phyloP scores from a whole-genome alignment of 1,140 invertebrate genomes.

The Euwallacea similis region DNA sequence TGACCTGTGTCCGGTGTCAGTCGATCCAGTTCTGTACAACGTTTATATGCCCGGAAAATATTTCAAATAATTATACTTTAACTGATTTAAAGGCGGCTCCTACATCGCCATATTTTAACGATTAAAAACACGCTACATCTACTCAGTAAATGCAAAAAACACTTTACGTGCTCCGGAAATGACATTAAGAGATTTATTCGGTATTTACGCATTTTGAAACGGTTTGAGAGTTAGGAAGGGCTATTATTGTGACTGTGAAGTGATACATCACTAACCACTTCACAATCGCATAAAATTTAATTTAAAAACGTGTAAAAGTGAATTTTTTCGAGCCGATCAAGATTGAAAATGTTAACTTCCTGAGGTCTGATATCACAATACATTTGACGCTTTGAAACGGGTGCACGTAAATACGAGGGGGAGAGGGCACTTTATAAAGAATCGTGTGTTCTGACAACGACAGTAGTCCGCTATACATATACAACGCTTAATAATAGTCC shows the following conservation, averaged over 20 bases:
- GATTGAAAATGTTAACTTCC: conserved; percentile 44
- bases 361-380: conserved; percentile 51
- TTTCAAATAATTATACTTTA: too few relatives aligned
- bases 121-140: conserved; percentile 30
- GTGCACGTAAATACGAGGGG: conserved; percentile 26
- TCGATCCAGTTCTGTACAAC: too few relatives aligned
- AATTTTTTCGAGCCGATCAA: conserved; percentile 45
- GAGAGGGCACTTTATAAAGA: background rate
- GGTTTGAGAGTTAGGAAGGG: background rate
- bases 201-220: conserved; percentile 14
- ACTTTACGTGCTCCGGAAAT: conserved; percentile 33
- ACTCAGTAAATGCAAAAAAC: conserved; percentile 30
- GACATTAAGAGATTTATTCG: conserved; percentile 16
- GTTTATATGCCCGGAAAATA: too few relatives aligned
- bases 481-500: too few relatives aligned
- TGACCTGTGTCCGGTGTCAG: too few relatives aligned
- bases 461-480: too few relatives aligned
- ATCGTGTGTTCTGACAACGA: too few relatives aligned
- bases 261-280: background rate
- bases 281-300: background rate
- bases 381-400: conserved; percentile 29
- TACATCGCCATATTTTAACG: conserved; percentile 3
- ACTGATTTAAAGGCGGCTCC: too few relatives aligned
- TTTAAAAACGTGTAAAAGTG: conserved; percentile 18
- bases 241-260: too few relatives aligned